phyloP scores from a whole-genome alignment of 1,140 invertebrate species.

The Trichoplusia ni region DNA sequence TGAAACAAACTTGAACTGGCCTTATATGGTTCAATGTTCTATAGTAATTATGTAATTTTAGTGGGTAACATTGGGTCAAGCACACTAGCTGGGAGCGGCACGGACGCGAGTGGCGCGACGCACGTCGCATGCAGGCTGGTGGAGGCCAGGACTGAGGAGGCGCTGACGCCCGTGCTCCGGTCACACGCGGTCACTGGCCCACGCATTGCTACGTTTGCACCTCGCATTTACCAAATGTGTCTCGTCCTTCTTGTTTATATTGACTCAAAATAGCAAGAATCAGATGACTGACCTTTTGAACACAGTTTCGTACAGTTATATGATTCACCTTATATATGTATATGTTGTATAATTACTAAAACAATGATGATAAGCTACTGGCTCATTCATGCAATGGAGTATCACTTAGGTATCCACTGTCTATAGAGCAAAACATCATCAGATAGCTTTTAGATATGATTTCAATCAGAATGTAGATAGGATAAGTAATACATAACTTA shows the following conservation, averaged over 20 bases:
- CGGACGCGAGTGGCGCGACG: background rate
- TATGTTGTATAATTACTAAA: too few relatives aligned
- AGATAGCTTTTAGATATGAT: too few relatives aligned
- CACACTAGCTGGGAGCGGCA: background rate
- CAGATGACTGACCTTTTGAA: too few relatives aligned
- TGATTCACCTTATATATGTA: too few relatives aligned
- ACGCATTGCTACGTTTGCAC: slow-evolving; percentile 22
- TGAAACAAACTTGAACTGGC: too few relatives aligned
- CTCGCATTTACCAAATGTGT: background rate
- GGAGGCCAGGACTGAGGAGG: background rate
- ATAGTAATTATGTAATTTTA: background rate
- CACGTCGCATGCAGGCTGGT: background rate
- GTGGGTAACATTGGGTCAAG: slow-evolving; percentile 8
- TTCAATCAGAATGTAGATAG: too few relatives aligned
- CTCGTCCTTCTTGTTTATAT: background rate
- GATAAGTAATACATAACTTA: too few relatives aligned
- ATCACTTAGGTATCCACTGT: too few relatives aligned
- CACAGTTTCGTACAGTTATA: too few relatives aligned
- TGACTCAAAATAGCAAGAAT: background rate
- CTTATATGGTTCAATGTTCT: background rate
- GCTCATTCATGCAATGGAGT: too few relatives aligned
- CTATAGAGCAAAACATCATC: too few relatives aligned
- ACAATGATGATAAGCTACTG: too few relatives aligned
- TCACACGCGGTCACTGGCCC: slow-evolving; percentile 43
- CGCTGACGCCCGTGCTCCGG: slow-evolving; percentile 16